phyloP scores from a whole-genome alignment of 2,888 invertebrate genomes.

The Spilarctia lutea region DNA sequence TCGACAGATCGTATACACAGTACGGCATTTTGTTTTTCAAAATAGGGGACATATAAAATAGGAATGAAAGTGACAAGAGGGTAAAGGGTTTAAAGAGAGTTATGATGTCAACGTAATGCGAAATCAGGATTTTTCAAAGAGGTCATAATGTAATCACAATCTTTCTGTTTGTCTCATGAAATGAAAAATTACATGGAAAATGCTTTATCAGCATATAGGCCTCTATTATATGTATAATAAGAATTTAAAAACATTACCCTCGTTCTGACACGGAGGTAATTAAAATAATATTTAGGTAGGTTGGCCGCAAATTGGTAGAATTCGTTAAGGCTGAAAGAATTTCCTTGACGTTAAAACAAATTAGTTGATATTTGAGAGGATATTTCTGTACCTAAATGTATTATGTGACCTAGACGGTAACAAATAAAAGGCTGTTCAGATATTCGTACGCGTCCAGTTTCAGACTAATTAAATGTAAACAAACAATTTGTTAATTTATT shows the following conservation, averaged over 20 bases:
- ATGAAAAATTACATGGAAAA: neutral
- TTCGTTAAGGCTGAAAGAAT: too few species aligned
- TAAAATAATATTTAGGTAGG: neutral
- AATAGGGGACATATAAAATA: too few species aligned
- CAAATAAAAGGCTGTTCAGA: neutral
- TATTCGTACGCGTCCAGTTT: neutral
- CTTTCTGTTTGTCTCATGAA: neutral
- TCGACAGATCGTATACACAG: neutral
- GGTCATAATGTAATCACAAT: neutral
- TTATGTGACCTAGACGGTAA: too few species aligned
- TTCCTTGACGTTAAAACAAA: too few species aligned
- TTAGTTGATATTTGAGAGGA: too few species aligned
- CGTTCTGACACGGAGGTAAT: too few species aligned
- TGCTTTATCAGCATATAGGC: neutral
- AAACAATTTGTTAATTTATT: neutral
- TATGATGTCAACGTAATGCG: too few species aligned
- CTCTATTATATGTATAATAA: too few species aligned
- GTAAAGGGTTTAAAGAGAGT: neutral
- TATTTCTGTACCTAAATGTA: too few species aligned
- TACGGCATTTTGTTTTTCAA: too few species aligned
- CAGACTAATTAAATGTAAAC: neutral
- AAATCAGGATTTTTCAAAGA: too few species aligned
- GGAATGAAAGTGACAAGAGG: neutral
- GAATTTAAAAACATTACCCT: neutral
- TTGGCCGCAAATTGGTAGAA: neutral